Evolutionary conservation across 2,888 invertebrate species (phyloP), one percentile per base, ranked within the genome.

Genomic region (Malthinus flaveolus): DNA sequence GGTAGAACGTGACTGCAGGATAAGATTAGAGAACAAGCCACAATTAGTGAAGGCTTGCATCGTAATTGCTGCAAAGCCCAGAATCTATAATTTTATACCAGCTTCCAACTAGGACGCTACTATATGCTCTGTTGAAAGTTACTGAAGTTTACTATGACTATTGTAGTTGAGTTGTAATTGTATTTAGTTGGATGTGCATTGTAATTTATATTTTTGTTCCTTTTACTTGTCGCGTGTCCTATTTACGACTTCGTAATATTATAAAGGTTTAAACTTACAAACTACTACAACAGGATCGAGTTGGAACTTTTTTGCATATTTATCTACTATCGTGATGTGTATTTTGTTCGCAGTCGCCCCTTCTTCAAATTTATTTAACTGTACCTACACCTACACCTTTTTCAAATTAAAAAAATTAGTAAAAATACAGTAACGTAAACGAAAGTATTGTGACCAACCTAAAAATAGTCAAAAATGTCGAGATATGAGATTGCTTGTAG

Each of bases 1-100:
- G 56, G 44, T 51, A 65, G 23, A 66, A 73, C 72, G 72, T 68
- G 73, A 69, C 72, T 73, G 66, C 65, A 66, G 66, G 68, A 67
- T 69, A 71, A 73, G 73, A 75, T 74, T 75, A 74, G 72, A 73
- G 75, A 72, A 73, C 73, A 73, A 72, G 71, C 72, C 71, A 71
- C 72, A 75, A 74, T 74, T 75, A 75, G 72, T 62, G 65, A 65
- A 69, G 68, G 69, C 72, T 71, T 71, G 71, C 69, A 69, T 68
- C 68, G 70, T 73, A 72, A 73, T 73, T 73, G 71, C 68, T 63
- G 64, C 63, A 62, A 66, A 68, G 62, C 68, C 64, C 62, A 67
- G 68, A 73, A 73, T 75, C 74, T 73, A 74, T 74, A 74, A 75
- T 73, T 74, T 74, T 69, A 69, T 67, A 68, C 69, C 64, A 68